Base-by-base conservation (phyloP, 2,113 vertebrate species). In the Stigmatopora nigra region DNA sequence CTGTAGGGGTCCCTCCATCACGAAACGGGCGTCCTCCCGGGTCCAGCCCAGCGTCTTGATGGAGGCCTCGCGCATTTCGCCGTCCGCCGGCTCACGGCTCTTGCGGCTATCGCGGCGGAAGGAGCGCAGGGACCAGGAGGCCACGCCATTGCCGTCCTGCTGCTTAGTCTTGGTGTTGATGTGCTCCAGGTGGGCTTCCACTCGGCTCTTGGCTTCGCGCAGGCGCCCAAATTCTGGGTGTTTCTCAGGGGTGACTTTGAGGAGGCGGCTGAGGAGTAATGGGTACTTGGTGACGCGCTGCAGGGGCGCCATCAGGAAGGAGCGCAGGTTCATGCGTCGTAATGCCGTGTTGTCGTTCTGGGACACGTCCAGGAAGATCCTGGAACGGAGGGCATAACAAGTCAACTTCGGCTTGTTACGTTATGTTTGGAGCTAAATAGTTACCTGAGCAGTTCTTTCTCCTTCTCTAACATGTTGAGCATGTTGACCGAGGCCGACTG, bases 131-230 rank as follows among this genome's bases (percentile, higher is more conserved):
- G 92, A 93, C 94, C 94, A 95, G 0, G 91, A 87, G 77, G 92
- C 91, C 46, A 56, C 25, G 22, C 92, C 91, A 2, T 88, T 87
- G 2, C 93, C 92, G 67, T 95, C 94, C 85, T 94, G 94, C 84
- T 94, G 94, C 79, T 91, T 93, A 74, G 93, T 94, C 86, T 94
- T 94, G 91, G 93, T 95, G 86, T 97, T 95, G 84, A 97, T 96
- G 89, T 97, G 94, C 83, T 96, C 94, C 79, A 97, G 82, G 65
- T 96, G 94, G 63, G 94, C 95, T 56, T 95, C 93, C 0, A 95
- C 93, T 9, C 92, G 92, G 76, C 92, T 92, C 83, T 95, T 96
- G 78, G 93, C 94, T 73, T 95, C 93, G 36, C 91, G 88, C 71
- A 96, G 91, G 63, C 91, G 91, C 11, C 88, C 15, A 0, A 93